These are phyloP conservation scores for Notolepis coatsorum DNA, from an alignment of 2,797 vertebrate species.

Conservation along the genomic window DNA sequence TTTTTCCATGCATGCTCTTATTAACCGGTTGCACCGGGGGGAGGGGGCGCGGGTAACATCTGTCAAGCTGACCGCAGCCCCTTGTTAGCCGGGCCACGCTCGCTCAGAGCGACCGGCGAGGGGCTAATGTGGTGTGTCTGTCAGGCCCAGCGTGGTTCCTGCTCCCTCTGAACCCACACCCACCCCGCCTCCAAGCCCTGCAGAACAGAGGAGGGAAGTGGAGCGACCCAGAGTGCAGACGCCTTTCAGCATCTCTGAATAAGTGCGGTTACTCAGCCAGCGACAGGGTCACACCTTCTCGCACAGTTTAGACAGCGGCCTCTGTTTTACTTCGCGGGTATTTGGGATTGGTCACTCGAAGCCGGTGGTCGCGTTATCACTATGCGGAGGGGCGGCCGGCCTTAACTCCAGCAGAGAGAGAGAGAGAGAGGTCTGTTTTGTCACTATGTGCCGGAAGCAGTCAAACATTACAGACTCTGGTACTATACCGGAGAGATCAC, in stretches of 20 bases:
- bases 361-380: no score
- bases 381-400: no score
- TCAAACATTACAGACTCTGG: not conserved
- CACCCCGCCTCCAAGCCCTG: slow-evolving; percentile 1
- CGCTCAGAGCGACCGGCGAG: slow-evolving; percentile 31
- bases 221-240: not conserved
- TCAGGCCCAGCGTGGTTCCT: not conserved
- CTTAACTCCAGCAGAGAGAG: no score
- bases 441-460: not conserved
- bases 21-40: slow-evolving; percentile 78
- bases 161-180: not conserved
- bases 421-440: slow-evolving; percentile 9
- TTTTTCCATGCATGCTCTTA: slow-evolving; percentile 68
- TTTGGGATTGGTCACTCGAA: no score
- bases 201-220: slow-evolving; percentile 14
- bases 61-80: slow-evolving; percentile 52
- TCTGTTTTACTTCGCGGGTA: no score
- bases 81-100: slow-evolving; percentile 23
- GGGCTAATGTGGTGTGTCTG: slow-evolving; percentile 7
- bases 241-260: not conserved
- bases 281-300: not conserved
- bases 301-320: not conserved
- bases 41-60: slow-evolving; percentile 67
- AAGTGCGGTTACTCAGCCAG: not conserved
- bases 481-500: slow-evolving; percentile 45